Evolutionary conservation across 2,888 invertebrate genomes (phyloP).

Genomic region (Zootermopsis nevadensis): DNA sequence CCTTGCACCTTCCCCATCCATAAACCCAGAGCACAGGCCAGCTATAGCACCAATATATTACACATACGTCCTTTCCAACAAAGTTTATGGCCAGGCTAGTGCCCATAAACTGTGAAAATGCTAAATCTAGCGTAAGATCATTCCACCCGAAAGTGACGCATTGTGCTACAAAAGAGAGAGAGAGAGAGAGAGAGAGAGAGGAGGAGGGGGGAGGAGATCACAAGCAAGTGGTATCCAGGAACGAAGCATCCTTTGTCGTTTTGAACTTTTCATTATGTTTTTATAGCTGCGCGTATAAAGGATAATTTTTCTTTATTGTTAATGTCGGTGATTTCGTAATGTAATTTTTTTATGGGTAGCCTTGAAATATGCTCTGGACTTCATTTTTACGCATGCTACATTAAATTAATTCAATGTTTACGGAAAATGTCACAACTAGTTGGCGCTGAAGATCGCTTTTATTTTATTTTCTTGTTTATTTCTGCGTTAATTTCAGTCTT

Average conservation of each 20-base stretch:
- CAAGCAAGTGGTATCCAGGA: too few relatives aligned
- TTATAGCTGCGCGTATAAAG: neutral
- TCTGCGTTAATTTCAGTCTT: too few relatives aligned
- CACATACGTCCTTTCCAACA: slow-evolving; percentile 48
- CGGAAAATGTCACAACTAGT: too few relatives aligned
- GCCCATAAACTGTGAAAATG: slow-evolving; percentile 64
- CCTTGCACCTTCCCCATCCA: slow-evolving; percentile 23
- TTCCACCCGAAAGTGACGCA: slow-evolving; percentile 65
- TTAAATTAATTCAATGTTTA: neutral
- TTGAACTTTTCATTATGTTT: neutral
- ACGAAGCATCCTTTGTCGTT: neutral
- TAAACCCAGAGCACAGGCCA: neutral
- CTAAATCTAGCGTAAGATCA: slow-evolving; percentile 65
- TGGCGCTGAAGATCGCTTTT: too few relatives aligned
- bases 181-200: slow-evolving; percentile 26
- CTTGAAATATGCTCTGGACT: neutral
- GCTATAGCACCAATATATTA: slow-evolving; percentile 34
- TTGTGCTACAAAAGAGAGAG: slow-evolving; percentile 56
- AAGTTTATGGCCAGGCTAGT: slow-evolving; percentile 63
- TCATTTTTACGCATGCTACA: neutral
- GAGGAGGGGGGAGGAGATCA: neutral
- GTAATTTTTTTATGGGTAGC: neutral
- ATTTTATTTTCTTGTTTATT: too few relatives aligned
- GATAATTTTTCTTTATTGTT: neutral
- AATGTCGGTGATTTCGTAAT: slow-evolving; percentile 2